Percentiles rank a stretch among this genome's conserved stretches.
Conservation (phyloP, 35 echinoderm and acorn worm genomes). For the Heliocidaris erythrogramma region DNA sequence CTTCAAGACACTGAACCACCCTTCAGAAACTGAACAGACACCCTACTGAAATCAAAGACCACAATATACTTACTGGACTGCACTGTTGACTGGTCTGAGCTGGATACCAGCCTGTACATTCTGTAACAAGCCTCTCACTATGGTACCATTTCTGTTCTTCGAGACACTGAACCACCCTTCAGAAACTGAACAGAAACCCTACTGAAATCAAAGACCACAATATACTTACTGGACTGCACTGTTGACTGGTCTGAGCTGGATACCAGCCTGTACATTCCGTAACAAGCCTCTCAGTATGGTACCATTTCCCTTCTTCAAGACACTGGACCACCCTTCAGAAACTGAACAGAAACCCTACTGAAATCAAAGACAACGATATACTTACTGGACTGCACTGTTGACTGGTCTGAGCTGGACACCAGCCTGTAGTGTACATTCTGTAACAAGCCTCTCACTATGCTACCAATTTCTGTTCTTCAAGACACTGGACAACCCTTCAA, state of each 20-base stretch:
- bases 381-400: conserved; percentile 75
- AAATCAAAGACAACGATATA: neutral
- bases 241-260: too few relatives aligned
- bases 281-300: conserved; percentile 12
- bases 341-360: too few relatives aligned
- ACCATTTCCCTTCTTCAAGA: too few relatives aligned
- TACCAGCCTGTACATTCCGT: too few relatives aligned
- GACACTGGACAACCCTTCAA: conserved; percentile 34
- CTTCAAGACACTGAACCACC: conserved; percentile 55
- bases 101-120: conserved; percentile 72
- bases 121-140: conserved; percentile 59
- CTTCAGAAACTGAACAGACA: too few relatives aligned
- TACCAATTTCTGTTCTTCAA: conserved; percentile 39
- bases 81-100: conserved; percentile 67
- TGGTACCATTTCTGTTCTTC: conserved; percentile 45
- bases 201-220: neutral
- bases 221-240: conserved; percentile 61
- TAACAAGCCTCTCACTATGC: conserved; percentile 50
- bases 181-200: too few relatives aligned
- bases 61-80: conserved; percentile 70
- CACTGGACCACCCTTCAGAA: too few relatives aligned
- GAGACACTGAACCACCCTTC: conserved; percentile 28
- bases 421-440: conserved; percentile 75
- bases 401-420: conserved; percentile 68
- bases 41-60: neutral